Evolutionary conservation across 2,113 vertebrate species (phyloP).

Genomic region (Grammomys dolichurus): DNA sequence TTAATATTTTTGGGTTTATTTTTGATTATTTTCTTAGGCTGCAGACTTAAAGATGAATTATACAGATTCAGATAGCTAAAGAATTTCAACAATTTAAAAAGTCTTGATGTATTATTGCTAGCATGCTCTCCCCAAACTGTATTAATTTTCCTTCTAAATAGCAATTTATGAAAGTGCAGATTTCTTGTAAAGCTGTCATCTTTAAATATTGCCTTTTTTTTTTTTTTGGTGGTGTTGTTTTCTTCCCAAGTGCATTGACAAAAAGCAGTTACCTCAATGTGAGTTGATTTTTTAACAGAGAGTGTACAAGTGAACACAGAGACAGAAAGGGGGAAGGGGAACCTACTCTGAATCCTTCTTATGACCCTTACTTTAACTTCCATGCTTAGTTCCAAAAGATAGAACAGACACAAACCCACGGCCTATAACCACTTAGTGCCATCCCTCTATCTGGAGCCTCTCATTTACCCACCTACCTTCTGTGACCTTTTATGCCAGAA

Average conservation of each 20-base stretch:
- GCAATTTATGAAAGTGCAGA: neutral
- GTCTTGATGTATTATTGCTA: neutral
- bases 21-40: conserved; percentile 44
- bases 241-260: neutral
- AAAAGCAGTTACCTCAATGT: neutral
- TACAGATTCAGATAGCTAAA: conserved; percentile 21
- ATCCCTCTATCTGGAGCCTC: neutral
- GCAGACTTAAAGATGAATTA: neutral
- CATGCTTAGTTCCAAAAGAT: conserved; percentile 6
- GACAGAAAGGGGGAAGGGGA: neutral
- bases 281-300: neutral
- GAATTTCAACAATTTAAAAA: conserved; percentile 13
- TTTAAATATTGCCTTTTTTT: conserved; percentile 5
- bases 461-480: neutral
- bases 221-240: neutral
- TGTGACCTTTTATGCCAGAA: neutral
- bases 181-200: neutral
- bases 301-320: neutral
- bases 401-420: neutral
- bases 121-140: neutral
- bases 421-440: neutral
- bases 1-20: conserved; percentile 40
- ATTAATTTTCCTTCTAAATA: neutral
- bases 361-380: neutral
- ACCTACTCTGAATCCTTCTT: neutral